Conservation (phyloP, 2,797 vertebrate species). For the Gephyroberyx darwinii region DNA sequence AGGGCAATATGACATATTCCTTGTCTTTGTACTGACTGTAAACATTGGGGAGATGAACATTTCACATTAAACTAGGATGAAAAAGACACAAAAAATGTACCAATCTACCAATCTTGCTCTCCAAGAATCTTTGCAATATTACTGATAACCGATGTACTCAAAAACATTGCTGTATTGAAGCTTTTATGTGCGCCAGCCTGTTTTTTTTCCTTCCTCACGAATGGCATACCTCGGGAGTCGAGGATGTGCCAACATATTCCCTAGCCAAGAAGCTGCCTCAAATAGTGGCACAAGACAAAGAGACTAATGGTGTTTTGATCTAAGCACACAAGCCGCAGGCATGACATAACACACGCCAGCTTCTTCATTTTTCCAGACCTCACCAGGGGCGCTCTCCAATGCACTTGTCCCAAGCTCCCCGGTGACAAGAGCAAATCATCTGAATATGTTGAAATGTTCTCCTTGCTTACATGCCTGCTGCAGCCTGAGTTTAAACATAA, state of each 20-base stretch:
- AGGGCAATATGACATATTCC: not conserved
- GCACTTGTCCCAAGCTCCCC: slow-evolving; percentile 63
- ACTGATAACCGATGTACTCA: slow-evolving; percentile 21
- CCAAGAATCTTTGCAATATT: slow-evolving; percentile 14
- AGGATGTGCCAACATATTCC: slow-evolving; percentile 67
- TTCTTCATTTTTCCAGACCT: slow-evolving; percentile 72
- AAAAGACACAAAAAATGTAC: slow-evolving; percentile 19
- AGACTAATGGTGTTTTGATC: slow-evolving; percentile 80
- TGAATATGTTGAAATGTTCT: slow-evolving; percentile 58
- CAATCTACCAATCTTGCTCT: slow-evolving; percentile 8
- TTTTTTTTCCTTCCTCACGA: slow-evolving; percentile 47
- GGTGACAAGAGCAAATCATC: slow-evolving; percentile 48
- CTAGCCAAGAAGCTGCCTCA: slow-evolving; percentile 69
- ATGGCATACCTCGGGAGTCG: slow-evolving; percentile 60
- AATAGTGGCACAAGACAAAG: slow-evolving; percentile 76
- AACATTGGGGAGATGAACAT: not conserved
- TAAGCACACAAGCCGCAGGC: slow-evolving; percentile 76
- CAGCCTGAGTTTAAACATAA: slow-evolving; percentile 26
- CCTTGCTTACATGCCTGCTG: slow-evolving; percentile 32
- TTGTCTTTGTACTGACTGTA: not conserved
- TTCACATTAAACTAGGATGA: slow-evolving; percentile 6
- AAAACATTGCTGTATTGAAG: slow-evolving; percentile 50
- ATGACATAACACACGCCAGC: slow-evolving; percentile 76
- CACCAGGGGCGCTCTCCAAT: slow-evolving; percentile 68
- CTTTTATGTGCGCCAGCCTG: slow-evolving; percentile 42